Conservation (phyloP, 2,888 invertebrate genomes). For the Linnaemya vulpina region DNA sequence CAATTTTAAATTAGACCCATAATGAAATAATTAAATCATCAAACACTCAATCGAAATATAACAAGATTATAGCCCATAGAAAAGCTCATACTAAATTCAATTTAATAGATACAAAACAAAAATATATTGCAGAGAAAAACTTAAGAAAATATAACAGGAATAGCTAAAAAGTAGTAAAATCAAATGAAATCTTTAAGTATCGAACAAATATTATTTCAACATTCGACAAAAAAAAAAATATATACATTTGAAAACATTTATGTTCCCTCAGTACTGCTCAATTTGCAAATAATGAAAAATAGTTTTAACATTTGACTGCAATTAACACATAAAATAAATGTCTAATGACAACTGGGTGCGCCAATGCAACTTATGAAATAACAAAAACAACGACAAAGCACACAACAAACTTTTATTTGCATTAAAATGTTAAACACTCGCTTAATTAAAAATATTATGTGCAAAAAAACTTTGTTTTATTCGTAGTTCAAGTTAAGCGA, state of each 20-base stretch:
- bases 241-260: not conserved
- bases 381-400: constrained; percentile 36
- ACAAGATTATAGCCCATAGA: too few species aligned
- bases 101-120: too few species aligned
- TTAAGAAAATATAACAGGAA: too few species aligned
- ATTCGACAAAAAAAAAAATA: not conserved
- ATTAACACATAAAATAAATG: constrained; percentile 55
- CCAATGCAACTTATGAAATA: constrained; percentile 41
- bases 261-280: not conserved
- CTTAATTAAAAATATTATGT: too few species aligned
- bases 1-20: too few species aligned
- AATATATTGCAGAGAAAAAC: too few species aligned
- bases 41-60: too few species aligned
- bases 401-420: constrained; percentile 19
- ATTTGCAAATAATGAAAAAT: constrained; percentile 41
- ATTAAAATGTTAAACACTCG: constrained; percentile 16
- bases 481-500: too few species aligned
- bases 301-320: constrained; percentile 61
- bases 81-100: too few species aligned
- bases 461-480: not conserved
- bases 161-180: too few species aligned
- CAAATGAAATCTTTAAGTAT: too few species aligned
- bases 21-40: too few species aligned
- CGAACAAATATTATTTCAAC: not conserved
- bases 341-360: constrained; percentile 56